These are phyloP conservation scores for Phalangium opilio DNA, from an alignment of 2,888 invertebrate species.

Conservation along the genomic window DNA sequence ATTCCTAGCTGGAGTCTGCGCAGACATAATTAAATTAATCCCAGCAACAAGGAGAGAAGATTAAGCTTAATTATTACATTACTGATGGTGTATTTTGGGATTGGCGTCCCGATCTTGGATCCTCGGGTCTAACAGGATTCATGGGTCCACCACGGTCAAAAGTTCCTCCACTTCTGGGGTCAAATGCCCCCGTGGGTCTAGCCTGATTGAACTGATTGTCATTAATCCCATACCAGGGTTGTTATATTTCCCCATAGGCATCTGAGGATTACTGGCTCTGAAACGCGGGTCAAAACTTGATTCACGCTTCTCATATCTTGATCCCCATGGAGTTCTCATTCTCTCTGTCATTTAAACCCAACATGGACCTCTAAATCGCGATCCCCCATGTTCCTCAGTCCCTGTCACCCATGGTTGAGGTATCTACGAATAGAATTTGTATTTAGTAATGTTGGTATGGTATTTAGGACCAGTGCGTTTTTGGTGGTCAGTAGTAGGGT, in stretches of 20 bases:
- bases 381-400: background rate
- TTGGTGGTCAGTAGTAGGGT: background rate
- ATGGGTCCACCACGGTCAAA: background rate
- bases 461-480: background rate
- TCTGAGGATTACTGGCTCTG: no score
- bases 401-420: no score
- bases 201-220: no score
- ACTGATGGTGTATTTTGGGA: no score
- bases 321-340: conserved; percentile 16
- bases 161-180: background rate
- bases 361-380: background rate
- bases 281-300: no score
- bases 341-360: conserved; percentile 18
- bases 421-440: no score
- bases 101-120: background rate
- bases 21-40: no score
- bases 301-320: conserved; percentile 10
- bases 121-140: background rate
- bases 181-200: background rate
- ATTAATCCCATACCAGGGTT: no score
- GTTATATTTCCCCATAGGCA: background rate
- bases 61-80: no score
- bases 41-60: no score
- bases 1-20: no score
- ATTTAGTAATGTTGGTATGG: no score